Base-by-base conservation (phyloP, 2,113 vertebrate genomes). In the Podarcis cretensis region DNA sequence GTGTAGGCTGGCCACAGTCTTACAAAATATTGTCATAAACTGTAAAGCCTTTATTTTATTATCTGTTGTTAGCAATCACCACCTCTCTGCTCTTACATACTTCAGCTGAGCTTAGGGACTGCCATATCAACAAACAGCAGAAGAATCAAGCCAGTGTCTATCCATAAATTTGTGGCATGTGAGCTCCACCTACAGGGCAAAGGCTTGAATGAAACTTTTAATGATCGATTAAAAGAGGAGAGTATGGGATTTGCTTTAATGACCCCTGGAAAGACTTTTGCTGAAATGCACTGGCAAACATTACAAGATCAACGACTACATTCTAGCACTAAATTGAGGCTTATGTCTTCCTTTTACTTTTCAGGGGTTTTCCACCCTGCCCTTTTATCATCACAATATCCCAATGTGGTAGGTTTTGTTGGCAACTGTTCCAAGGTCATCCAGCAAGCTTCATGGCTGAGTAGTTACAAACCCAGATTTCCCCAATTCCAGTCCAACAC, bases 181-280 rank as follows among this genome's bases (percentile, higher is more conserved):
- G 86, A 97, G 96, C 95, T 92, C 97, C 97, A 96, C 69, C 97
- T 97, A 96, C 90, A 96, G 97, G 97, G 86, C 37, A 84, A 89
- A 91, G 89, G 48, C 1, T 12, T 25, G 35, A 1, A 13, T 91
- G 54, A 7, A 0, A 68, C 2, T 65, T 87, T 77, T 32, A 32
- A 81, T 35, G 10, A 81, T 71, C 35, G 12, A 2, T 18, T 6
- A 27, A 81, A 65, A 21, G 40, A 3, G 35, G 83, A 63, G 1
- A 20, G 18, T 63, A 16, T 63, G 18, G 13, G 14, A 63, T 63
- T 63, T 63, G 59, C 59, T 71, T 71, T 71, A 71, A 71, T 71
- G 27, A 13, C 4, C 69, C 30, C 10, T 27, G 30, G 69, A 12
- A 71, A 71, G 25, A 71, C 25, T 30, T 71, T 71, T 71, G 25